These are phyloP conservation scores for Bellardia pandia DNA, from an alignment of 2,888 invertebrate species.

Conservation along the genomic window DNA sequence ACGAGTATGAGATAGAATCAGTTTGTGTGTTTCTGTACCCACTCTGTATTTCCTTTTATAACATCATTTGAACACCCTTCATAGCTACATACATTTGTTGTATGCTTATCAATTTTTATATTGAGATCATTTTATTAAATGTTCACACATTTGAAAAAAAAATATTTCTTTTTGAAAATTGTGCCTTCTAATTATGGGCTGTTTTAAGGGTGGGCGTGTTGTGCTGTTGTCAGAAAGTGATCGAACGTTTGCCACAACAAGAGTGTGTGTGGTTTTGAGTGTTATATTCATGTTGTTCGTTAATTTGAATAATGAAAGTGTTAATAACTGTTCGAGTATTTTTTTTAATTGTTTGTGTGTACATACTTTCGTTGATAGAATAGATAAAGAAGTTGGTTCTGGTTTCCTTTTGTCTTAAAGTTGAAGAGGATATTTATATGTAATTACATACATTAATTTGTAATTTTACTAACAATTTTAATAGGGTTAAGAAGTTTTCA, in stretches of 20 bases:
- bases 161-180: neutral
- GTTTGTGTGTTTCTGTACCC: neutral
- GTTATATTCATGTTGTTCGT: slow-evolving; percentile 29
- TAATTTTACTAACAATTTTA: neutral
- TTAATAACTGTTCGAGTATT: slow-evolving; percentile 41
- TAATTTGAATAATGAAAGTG: slow-evolving; percentile 57
- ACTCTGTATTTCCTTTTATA: slow-evolving; percentile 11
- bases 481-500: neutral
- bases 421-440: neutral
- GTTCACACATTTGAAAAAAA: slow-evolving; percentile 22
- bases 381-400: neutral
- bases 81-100: neutral
- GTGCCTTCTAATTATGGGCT: neutral
- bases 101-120: neutral
- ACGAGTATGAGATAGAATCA: neutral
- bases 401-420: neutral
- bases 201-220: neutral
- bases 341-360: neutral
- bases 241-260: neutral
- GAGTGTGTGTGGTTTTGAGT: slow-evolving; percentile 16
- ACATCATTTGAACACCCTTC: neutral
- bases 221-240: neutral
- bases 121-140: slow-evolving; percentile 17
- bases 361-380: neutral
- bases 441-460: too few species aligned